Conservation (phyloP, 2,113 vertebrate genomes). For the Neolamprologus sp. region DNA sequence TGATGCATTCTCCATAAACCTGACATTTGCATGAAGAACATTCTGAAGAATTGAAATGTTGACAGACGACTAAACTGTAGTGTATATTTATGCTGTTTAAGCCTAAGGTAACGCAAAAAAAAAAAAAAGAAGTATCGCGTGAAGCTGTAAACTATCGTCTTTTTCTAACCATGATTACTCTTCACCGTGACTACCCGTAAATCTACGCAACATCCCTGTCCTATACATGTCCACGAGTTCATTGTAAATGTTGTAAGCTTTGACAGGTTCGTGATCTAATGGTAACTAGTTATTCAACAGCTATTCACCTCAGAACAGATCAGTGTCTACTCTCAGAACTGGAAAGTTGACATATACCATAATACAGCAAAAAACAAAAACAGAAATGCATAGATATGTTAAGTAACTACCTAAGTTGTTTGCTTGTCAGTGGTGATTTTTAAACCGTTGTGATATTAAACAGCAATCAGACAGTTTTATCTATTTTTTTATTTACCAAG, state of each 20-base stretch:
- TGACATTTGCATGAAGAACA: constrained; percentile 64
- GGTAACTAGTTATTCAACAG: constrained; percentile 37
- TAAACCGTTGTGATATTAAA: constrained; percentile 3
- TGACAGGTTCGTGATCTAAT: constrained; percentile 66
- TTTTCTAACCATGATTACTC: constrained; percentile 34
- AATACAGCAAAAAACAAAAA: constrained; percentile 45
- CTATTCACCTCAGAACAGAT: constrained; percentile 50
- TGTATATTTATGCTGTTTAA: constrained; percentile 41
- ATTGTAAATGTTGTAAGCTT: constrained; percentile 28
- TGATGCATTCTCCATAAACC: constrained; percentile 63
- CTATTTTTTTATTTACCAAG: background rate
- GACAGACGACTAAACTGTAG: constrained; percentile 9
- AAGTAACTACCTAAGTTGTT: constrained; percentile 2
- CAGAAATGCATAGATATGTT: constrained; percentile 37
- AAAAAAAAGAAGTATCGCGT: background rate
- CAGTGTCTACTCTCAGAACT: constrained; percentile 42
- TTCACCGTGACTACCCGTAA: constrained; percentile 94
- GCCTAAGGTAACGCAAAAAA: constrained; percentile 24
- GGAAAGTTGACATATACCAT: constrained; percentile 43
- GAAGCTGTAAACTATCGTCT: constrained; percentile 57
- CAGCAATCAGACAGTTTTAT: constrained; percentile 4
- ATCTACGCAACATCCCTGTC: constrained; percentile 87
- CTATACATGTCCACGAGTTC: constrained; percentile 62
- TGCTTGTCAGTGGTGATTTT: constrained; percentile 27
- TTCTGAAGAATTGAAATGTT: constrained; percentile 45